Evolutionary conservation across 2,888 invertebrate species (phyloP).

Genomic region (Priocnemis perturbator): DNA sequence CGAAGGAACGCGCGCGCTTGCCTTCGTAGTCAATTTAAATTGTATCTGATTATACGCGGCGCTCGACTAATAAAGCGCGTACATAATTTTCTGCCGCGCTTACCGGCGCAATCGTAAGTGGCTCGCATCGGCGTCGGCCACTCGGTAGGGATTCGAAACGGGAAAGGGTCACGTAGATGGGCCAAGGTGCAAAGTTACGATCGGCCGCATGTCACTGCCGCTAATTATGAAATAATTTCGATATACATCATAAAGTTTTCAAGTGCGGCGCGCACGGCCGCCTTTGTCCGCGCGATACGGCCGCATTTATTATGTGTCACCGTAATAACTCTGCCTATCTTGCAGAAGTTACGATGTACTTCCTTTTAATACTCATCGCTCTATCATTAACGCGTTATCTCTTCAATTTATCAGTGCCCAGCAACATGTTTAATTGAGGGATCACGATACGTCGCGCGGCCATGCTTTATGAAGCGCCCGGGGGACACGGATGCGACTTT

Average conservation of each 20-base stretch:
- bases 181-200: background rate
- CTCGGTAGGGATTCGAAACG: background rate
- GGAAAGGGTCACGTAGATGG: slow-evolving; percentile 8
- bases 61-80: too few species aligned
- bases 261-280: slow-evolving; percentile 12
- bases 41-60: too few species aligned
- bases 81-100: too few species aligned
- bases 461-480: background rate
- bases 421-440: slow-evolving; percentile 31
- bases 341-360: slow-evolving; percentile 39
- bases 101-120: too few species aligned
- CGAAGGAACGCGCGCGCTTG: too few species aligned
- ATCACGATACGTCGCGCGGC: slow-evolving; percentile 26
- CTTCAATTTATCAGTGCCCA: slow-evolving; percentile 46
- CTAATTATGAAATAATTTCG: slow-evolving; percentile 33
- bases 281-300: slow-evolving; percentile 18
- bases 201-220: slow-evolving; percentile 7
- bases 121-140: too few species aligned
- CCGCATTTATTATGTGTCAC: slow-evolving; percentile 30
- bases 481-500: background rate
- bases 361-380: slow-evolving; percentile 38
- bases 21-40: too few species aligned
- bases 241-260: slow-evolving; percentile 30
- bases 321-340: slow-evolving; percentile 35
- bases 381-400: slow-evolving; percentile 50